A percentile compares a stretch with the other conserved stretches of the same genome.
These are phyloP conservation scores for Chrysochloris asiatica DNA, from an alignment of 2,113 vertebrate species.

Conservation along the genomic window DNA sequence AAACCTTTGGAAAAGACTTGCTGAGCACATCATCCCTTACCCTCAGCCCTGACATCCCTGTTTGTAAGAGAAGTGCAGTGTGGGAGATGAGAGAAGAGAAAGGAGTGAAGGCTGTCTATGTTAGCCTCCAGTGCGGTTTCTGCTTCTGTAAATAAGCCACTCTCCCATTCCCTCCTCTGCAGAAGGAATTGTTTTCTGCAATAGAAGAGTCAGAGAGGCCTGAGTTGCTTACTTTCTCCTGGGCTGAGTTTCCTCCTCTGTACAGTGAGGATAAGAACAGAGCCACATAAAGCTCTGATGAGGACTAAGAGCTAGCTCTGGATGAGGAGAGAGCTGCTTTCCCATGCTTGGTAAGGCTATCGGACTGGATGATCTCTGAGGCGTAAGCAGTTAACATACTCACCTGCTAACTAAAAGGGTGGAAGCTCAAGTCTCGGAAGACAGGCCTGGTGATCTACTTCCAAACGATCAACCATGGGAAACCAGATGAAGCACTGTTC, in stretches of 20 bases:
- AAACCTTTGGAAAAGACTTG: background rate
- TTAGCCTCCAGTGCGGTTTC: too few relatives aligned
- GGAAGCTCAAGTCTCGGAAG: background rate
- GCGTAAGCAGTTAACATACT: background rate
- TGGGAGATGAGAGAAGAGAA: background rate
- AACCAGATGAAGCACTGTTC: background rate
- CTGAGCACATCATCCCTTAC: background rate
- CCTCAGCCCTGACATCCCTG: background rate
- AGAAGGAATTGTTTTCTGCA: background rate
- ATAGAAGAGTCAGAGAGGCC: background rate
- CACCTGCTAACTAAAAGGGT: background rate
- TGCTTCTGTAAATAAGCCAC: background rate
- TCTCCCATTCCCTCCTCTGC: background rate
- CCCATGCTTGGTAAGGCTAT: background rate
- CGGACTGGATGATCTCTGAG: background rate
- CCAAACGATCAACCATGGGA: too few relatives aligned
- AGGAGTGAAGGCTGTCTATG: background rate
- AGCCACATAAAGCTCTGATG: too few relatives aligned
- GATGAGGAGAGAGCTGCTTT: background rate
- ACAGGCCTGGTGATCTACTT: background rate
- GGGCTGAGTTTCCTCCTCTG: background rate
- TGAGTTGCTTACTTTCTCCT: background rate
- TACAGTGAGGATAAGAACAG: background rate
- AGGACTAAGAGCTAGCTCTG: background rate
- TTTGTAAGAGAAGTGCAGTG: background rate